Percentiles rank a stretch among this genome's conserved stretches.
Conservation (phyloP, 2,888 invertebrate species). For the Eupithecia dodoneata region DNA sequence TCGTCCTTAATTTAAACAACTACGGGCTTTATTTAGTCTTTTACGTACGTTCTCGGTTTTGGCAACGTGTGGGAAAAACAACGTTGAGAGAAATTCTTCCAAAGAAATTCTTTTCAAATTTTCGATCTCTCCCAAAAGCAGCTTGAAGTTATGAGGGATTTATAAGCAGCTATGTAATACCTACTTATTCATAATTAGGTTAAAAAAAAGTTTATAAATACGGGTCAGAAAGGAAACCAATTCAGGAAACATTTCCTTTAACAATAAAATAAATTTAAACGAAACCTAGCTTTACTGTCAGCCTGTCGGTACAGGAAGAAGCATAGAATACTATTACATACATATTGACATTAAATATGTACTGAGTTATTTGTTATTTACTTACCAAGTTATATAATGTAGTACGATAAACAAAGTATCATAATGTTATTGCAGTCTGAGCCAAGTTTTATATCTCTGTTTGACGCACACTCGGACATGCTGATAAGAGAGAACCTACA, state of each 20-base stretch:
- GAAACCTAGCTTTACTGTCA: neutral
- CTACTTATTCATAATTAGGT: neutral
- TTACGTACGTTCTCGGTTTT: slow-evolving; percentile 61
- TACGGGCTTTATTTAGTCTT: slow-evolving; percentile 58
- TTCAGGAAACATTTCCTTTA: neutral
- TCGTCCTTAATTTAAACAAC: slow-evolving; percentile 52
- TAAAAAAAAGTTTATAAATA: neutral
- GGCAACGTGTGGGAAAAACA: slow-evolving; percentile 59
- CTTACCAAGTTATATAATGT: slow-evolving; percentile 16
- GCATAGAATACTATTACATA: neutral
- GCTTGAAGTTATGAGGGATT: neutral
- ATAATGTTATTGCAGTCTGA: slow-evolving; percentile 23
- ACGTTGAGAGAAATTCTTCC: neutral
- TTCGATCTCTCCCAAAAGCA: neutral
- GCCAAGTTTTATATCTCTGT: slow-evolving; percentile 22
- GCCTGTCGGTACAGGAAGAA: neutral
- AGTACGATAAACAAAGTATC: slow-evolving; percentile 14
- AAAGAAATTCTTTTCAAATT: neutral
- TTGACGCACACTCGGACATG: slow-evolving; percentile 36
- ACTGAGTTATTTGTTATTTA: neutral
- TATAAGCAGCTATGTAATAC: neutral
- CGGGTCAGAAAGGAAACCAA: neutral
- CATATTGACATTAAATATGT: slow-evolving; percentile 6
- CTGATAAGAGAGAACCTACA: slow-evolving; percentile 14
- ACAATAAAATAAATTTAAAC: too few species aligned